Evolutionary conservation across 92 coral and sea anemone species (phyloP).

Genomic region (Montipora capitata): DNA sequence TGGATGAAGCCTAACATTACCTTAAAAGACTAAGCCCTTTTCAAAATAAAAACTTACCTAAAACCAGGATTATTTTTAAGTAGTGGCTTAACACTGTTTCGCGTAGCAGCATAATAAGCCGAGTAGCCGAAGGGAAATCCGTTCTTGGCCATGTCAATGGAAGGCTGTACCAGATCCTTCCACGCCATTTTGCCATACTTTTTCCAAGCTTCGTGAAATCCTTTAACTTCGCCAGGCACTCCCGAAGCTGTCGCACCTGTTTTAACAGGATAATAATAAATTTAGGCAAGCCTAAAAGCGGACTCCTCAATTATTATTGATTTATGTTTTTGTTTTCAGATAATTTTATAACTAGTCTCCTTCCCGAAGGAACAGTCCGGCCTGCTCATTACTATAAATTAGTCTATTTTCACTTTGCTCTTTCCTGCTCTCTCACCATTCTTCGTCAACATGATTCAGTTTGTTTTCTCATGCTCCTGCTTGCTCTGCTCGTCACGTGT

Average conservation of each 20-base stretch:
- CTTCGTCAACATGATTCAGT: no score
- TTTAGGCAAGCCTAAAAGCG: no score
- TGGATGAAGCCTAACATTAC: not conserved
- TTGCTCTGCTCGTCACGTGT: no score
- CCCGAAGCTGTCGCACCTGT: slow-evolving; percentile 73
- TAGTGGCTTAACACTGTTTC: not conserved
- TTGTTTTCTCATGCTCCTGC: no score
- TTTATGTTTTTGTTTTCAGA: no score
- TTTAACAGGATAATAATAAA: no score
- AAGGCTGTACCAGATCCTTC: slow-evolving; percentile 75
- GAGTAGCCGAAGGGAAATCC: slow-evolving; percentile 75
- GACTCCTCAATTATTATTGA: no score
- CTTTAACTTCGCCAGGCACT: slow-evolving; percentile 80
- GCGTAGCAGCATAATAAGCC: slow-evolving; percentile 42
- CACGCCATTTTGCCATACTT: slow-evolving; percentile 70
- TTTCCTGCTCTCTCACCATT: no score
- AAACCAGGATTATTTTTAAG: slow-evolving; percentile 50
- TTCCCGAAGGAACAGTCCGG: no score
- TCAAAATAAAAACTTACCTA: not conserved
- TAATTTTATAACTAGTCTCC: no score
- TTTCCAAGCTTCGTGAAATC: slow-evolving; percentile 74
- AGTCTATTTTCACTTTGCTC: no score
- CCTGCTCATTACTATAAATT: no score
- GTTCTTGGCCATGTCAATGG: slow-evolving; percentile 76
- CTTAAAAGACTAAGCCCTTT: not conserved